These are phyloP conservation scores for Engystomops pustulosus DNA, from an alignment of 2,113 vertebrate genomes.

Conservation along the genomic window DNA sequence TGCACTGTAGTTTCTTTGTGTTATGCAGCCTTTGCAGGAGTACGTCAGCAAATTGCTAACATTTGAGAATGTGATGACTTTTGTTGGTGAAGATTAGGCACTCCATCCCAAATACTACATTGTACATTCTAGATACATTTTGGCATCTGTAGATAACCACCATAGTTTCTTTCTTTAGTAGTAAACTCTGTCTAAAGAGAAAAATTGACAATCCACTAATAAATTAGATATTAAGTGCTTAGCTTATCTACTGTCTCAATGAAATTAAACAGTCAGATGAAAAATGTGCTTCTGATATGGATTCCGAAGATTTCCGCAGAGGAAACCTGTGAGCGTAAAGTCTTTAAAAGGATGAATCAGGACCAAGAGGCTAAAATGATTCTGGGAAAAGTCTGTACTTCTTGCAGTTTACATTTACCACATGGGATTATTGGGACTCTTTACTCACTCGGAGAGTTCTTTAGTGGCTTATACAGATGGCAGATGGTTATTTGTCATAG, in stretches of 20 bases:
- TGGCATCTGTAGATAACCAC: too few species aligned
- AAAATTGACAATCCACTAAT: neutral
- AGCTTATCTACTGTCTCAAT: neutral
- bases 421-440: slow-evolving; percentile 15
- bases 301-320: slow-evolving; percentile 2
- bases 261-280: neutral
- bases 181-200: neutral
- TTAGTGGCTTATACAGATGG: slow-evolving; percentile 11
- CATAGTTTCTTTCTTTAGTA: too few species aligned
- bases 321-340: neutral
- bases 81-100: too few species aligned
- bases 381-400: neutral
- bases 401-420: slow-evolving; percentile 4
- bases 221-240: neutral
- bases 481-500: slow-evolving; percentile 27
- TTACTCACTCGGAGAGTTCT: neutral
- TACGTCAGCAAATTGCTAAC: too few species aligned
- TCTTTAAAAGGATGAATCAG: neutral
- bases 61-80: too few species aligned
- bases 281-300: neutral
- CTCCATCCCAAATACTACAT: too few species aligned
- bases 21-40: too few species aligned
- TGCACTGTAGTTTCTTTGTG: too few species aligned
- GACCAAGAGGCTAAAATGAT: neutral
- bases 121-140: too few species aligned